phyloP scores from a whole-genome alignment of 2,797 vertebrate species.

The Columba guinea region DNA sequence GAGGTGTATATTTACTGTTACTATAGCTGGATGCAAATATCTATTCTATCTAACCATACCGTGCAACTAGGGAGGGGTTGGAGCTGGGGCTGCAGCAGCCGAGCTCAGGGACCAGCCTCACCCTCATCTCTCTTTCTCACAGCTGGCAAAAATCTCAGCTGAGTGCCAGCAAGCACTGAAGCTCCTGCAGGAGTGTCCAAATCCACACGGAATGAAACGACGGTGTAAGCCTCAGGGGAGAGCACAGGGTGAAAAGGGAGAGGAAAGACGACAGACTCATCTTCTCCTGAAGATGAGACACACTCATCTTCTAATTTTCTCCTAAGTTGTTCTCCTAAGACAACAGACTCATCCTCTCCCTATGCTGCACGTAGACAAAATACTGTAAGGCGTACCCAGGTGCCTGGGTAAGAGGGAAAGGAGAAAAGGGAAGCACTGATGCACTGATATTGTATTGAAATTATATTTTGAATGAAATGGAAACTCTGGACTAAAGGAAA shows the following conservation, averaged over 20 bases:
- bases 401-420: neutral
- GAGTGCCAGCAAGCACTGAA: fast-evolving
- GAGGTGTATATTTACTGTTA: neutral
- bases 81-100: neutral
- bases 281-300: neutral
- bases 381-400: neutral
- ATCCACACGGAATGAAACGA: neutral
- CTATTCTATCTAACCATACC: neutral
- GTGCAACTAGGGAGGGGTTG: neutral
- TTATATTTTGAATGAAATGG: neutral
- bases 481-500: neutral
- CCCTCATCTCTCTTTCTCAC: neutral
- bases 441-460: fast-evolving
- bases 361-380: neutral
- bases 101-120: neutral
- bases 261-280: neutral
- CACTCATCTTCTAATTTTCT: neutral
- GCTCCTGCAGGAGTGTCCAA: neutral
- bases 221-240: neutral
- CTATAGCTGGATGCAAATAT: neutral
- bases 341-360: neutral
- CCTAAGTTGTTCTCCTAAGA: neutral
- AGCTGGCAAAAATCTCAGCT: neutral
- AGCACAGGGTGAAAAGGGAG: neutral
- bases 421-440: neutral